Conservation (phyloP, 2,888 invertebrate species). For the Apodemia duryi region DNA sequence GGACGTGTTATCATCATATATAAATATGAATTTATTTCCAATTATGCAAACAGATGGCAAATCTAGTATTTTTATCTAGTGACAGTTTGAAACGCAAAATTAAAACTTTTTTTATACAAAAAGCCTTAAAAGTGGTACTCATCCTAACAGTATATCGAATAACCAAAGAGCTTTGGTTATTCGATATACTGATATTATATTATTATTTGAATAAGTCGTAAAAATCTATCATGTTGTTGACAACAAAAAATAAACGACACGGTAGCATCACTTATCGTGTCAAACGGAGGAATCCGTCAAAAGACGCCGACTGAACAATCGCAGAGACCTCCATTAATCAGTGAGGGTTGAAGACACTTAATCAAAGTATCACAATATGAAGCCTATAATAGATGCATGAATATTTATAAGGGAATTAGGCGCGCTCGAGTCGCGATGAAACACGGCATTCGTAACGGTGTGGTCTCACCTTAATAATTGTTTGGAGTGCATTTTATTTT, state of each 20-base stretch:
- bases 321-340: constrained; percentile 53
- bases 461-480: constrained; percentile 48
- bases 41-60: no score
- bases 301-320: constrained; percentile 41
- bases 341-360: constrained; percentile 61
- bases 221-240: constrained; percentile 3
- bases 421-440: constrained; percentile 42
- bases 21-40: no score
- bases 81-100: no score
- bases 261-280: constrained; percentile 33
- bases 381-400: constrained; percentile 62
- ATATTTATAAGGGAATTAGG: constrained; percentile 71
- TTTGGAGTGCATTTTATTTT: constrained; percentile 35
- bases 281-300: constrained; percentile 33
- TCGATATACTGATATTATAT: no score
- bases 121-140: no score
- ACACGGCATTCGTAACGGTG: constrained; percentile 51
- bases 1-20: no score
- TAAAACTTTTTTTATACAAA: no score
- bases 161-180: no score
- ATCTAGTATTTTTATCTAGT: no score
- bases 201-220: neutral
- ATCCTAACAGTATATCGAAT: no score
- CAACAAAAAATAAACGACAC: constrained; percentile 34
- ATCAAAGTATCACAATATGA: constrained; percentile 75